Conservation (phyloP, 2,113 vertebrate genomes). For the Dicerorhinus sumatrensis region DNA sequence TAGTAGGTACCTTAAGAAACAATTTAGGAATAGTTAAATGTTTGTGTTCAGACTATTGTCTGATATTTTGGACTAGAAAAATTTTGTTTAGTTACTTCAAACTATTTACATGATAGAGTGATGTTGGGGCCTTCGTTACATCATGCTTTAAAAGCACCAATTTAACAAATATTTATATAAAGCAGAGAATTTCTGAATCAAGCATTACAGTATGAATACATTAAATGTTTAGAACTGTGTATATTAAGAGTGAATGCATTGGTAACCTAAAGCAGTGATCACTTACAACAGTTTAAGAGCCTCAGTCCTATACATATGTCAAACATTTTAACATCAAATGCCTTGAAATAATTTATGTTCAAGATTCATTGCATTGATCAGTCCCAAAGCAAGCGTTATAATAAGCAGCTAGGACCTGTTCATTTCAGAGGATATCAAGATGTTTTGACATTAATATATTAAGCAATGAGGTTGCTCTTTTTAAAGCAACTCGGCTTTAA, state of each 20-base stretch:
- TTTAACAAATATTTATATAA: constrained; percentile 32
- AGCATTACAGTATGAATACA: neutral
- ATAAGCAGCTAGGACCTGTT: neutral
- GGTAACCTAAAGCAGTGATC: neutral
- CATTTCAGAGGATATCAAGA: constrained; percentile 9
- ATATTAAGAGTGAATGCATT: neutral
- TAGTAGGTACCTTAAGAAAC: neutral
- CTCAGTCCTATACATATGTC: neutral
- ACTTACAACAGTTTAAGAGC: neutral
- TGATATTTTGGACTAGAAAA: neutral
- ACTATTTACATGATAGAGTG: neutral
- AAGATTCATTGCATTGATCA: neutral
- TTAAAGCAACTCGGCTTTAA: neutral
- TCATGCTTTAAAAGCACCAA: constrained; percentile 17
- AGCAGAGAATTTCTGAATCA: neutral
- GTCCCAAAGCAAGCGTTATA: neutral
- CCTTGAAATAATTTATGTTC: constrained; percentile 11
- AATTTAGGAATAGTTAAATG: constrained; percentile 26
- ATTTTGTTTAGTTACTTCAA: constrained; percentile 40
- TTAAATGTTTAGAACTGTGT: neutral
- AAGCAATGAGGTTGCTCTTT: neutral
- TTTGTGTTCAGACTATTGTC: neutral
- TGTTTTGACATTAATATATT: neutral
- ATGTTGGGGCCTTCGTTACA: neutral
- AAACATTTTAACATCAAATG: neutral